Base-by-base conservation (phyloP, 1,140 invertebrate genomes). In the Brachionus angularis region DNA sequence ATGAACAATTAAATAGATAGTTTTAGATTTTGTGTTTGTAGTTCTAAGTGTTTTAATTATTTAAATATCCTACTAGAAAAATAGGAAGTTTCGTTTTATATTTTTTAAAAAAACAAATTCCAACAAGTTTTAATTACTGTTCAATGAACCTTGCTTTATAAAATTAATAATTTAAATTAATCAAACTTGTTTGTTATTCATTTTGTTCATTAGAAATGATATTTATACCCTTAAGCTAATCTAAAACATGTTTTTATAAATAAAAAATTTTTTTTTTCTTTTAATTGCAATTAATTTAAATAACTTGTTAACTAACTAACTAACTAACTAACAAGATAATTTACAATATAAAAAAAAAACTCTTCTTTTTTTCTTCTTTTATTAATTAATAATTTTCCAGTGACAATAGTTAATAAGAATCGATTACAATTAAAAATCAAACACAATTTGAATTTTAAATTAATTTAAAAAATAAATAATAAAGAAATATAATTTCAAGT, bases 261-360 rank as follows among this genome's bases (percentile, higher is more conserved):
- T n/a, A n/a, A n/a, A n/a, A n/a, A n/a, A n/a, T n/a, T n/a, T n/a
- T n/a, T n/a, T 10, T 55, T 47, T 18, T 47, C 21, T 36, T 34
- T 55, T 55, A 55, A 55, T 55, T 55, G 52, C 52, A 55, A 55
- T 55, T 55, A 55, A 55, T 55, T 29, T 52, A 52, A 52, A 52
- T 52, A 52, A 52, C 49, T 52, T n/a, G 49, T 29, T 52, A 52
- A 52, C 49, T 52, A 52, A 50, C 47, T 50, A 50, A 52, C 49
- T 52, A 21, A 52, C 49, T 55, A 33, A 31, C 34, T 55, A 55
- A 55, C 27, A 31, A 55, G 52, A 55, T 55, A 55, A 55, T 55
- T n/a, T 33, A 31, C 52, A 31, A 55, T 31, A 55, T 18, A 31
- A 33, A 55, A 27, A 55, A 27, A 21, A 33, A 31, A 31, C 52